A percentile compares a stretch with the other conserved stretches of the same genome.
These are phyloP conservation scores for Eupithecia subfuscata DNA, from an alignment of 2,888 invertebrate genomes.

Conservation along the genomic window DNA sequence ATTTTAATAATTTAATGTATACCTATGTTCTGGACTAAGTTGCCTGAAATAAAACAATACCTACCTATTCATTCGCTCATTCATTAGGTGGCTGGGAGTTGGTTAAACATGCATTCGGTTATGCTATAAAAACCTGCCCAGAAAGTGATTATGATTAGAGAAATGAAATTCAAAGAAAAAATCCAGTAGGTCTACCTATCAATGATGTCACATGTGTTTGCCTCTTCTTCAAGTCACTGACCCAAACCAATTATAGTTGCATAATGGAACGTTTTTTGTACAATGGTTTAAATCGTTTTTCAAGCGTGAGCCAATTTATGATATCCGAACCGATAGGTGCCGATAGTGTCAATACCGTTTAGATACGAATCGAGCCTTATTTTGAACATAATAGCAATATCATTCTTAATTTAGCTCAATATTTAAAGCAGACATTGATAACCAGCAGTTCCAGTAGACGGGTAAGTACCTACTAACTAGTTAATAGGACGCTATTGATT, in stretches of 20 bases:
- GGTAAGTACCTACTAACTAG: background rate
- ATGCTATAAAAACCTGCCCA: constrained; percentile 55
- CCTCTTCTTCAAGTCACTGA: constrained; percentile 68
- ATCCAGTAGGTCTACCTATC: constrained; percentile 32
- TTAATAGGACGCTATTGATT: background rate
- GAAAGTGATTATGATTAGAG: constrained; percentile 71
- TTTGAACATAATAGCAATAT: constrained; percentile 7
- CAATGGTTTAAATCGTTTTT: constrained; percentile 67
- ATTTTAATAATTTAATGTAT: background rate
- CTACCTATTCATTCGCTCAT: background rate
- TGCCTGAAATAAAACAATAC: background rate
- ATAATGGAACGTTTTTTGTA: constrained; percentile 70
- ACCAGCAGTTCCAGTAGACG: constrained; percentile 12
- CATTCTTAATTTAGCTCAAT: constrained; percentile 3
- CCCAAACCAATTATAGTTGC: constrained; percentile 76
- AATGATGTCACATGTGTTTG: constrained; percentile 63
- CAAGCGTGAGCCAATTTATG: constrained; percentile 64
- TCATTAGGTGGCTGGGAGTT: background rate
- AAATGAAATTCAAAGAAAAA: constrained; percentile 55
- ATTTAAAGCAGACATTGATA: constrained; percentile 5
- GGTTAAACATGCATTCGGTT: constrained; percentile 49
- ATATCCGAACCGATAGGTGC: constrained; percentile 61
- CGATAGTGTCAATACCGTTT: constrained; percentile 59
- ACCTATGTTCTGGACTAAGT: background rate
- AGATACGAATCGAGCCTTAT: constrained; percentile 38